Evolutionary conservation across 2,888 invertebrate species (phyloP).

Genomic region (Melanostoma mellinum): DNA sequence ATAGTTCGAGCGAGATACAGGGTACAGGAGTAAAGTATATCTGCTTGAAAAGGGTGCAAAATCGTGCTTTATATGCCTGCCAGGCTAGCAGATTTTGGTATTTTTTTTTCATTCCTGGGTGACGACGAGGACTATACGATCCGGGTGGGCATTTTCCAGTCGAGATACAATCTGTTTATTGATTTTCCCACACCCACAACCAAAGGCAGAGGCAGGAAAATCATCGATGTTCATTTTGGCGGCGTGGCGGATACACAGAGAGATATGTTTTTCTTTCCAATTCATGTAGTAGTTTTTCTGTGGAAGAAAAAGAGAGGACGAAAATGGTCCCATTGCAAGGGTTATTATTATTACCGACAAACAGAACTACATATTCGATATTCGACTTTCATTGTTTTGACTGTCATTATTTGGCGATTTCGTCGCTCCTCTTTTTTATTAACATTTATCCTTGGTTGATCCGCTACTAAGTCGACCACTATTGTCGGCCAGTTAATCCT

Average conservation of each 20-base stretch:
- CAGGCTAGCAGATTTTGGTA: constrained; percentile 51
- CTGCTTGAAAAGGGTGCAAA: constrained; percentile 42
- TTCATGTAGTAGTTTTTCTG: constrained; percentile 29
- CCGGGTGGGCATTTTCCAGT: constrained; percentile 58
- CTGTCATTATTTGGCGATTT: constrained; percentile 23
- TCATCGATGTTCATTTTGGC: constrained; percentile 53
- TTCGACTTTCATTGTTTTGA: background rate
- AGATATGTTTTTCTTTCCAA: constrained; percentile 4
- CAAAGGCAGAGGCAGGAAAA: background rate
- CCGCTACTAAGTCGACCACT: constrained; percentile 58
- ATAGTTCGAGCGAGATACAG: background rate
- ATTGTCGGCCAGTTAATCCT: constrained; percentile 57
- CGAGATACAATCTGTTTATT: constrained; percentile 69
- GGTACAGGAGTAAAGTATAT: background rate
- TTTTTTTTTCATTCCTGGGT: constrained; percentile 26
- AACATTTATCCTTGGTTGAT: constrained; percentile 58
- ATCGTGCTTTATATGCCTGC: constrained; percentile 55
- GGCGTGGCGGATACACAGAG: background rate
- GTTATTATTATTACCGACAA: constrained; percentile 30
- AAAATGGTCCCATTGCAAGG: constrained; percentile 16
- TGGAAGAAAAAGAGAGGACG: constrained; percentile 8
- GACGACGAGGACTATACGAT: constrained; percentile 26
- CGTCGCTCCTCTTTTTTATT: constrained; percentile 6
- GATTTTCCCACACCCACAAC: constrained; percentile 51
- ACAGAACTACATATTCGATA: constrained; percentile 14